Base-by-base conservation (phyloP, 2,113 vertebrate genomes). In the Tinamus guttatus region DNA sequence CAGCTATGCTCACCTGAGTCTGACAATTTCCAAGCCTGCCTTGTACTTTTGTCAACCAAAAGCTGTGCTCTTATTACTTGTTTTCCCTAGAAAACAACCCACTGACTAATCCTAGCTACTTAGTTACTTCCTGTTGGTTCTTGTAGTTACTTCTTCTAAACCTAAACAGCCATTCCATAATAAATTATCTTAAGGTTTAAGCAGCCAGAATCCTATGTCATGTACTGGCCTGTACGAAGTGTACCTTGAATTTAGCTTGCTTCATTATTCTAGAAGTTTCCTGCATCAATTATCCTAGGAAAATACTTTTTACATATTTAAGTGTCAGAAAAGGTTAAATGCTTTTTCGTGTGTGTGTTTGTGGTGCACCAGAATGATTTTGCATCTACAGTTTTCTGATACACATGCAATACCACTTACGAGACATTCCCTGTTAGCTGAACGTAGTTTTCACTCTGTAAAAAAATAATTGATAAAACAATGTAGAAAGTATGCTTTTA, bases 391-490 rank as follows among this genome's bases (percentile, higher is more conserved):
- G 21, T 17, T 68, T 82, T 81, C 59, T 40, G 43, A 36, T 59
- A 27, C 30, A 30, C 3, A 4, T 49, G 68, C 45, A 81, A 67
- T 15, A 0, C 32, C 0, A 0, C 5, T 60, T 38, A 11, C 60
- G 3, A 7, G 52, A 49, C 1, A 3, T 1, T 2, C 24, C n/a
- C 41, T 7, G 24, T 20, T 60, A 74, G 38, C 13, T 9, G 4
- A 43, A 51, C 64, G 70, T 64, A 45, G 13, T 27, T 74, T 74
- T 79, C 74, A 81, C 60, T 27, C 58, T 60, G 49, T n/a, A 43
- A 92, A 95, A 95, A 76, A 49, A 82, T 22, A 83, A 90, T 47
- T 2, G 1, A 65, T 24, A 78, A 14, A n/a, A 60, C 85, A 86
- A 62, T 16, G 34, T 74, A 83, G 74, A 12, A 64, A 79, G 43